phyloP scores from a whole-genome alignment of 2,888 invertebrate genomes.

The Venusia cambrica region DNA sequence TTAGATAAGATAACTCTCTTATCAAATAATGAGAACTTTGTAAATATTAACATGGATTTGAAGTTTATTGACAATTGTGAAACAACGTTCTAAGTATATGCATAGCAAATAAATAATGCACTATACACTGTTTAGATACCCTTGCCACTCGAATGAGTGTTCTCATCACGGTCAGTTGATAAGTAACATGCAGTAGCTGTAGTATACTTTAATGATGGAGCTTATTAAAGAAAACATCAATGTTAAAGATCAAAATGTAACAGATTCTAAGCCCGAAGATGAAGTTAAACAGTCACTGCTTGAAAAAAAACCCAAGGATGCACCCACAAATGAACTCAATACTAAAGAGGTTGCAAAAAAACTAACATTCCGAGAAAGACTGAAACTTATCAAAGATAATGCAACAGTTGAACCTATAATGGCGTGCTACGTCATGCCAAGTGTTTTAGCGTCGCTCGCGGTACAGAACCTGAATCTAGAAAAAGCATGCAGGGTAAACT shows the following conservation, averaged over 20 bases:
- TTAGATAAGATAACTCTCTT: too few species aligned
- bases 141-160: conserved; percentile 29
- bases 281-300: conserved; percentile 47
- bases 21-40: conserved; percentile 42
- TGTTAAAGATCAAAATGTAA: conserved; percentile 23
- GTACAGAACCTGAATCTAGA: conserved; percentile 87
- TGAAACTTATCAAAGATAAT: conserved; percentile 68
- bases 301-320: conserved; percentile 35
- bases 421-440: conserved; percentile 85
- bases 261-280: conserved; percentile 31
- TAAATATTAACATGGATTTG: conserved; percentile 53
- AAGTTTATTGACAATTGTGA: conserved; percentile 34
- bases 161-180: conserved; percentile 10
- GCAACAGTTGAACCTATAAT: conserved; percentile 88
- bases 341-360: conserved; percentile 38
- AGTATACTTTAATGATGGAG: conserved; percentile 9
- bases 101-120: conserved; percentile 32
- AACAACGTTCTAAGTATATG: conserved; percentile 19
- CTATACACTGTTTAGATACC: conserved; percentile 26
- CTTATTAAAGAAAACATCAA: conserved; percentile 12
- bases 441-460: conserved; percentile 85
- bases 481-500: conserved; percentile 91
- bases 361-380: conserved; percentile 48
- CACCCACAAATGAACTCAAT: conserved; percentile 15
- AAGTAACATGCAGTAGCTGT: not conserved